Base-by-base conservation (phyloP, 2,113 vertebrate species). In the Nerophis lumbriciformis region DNA sequence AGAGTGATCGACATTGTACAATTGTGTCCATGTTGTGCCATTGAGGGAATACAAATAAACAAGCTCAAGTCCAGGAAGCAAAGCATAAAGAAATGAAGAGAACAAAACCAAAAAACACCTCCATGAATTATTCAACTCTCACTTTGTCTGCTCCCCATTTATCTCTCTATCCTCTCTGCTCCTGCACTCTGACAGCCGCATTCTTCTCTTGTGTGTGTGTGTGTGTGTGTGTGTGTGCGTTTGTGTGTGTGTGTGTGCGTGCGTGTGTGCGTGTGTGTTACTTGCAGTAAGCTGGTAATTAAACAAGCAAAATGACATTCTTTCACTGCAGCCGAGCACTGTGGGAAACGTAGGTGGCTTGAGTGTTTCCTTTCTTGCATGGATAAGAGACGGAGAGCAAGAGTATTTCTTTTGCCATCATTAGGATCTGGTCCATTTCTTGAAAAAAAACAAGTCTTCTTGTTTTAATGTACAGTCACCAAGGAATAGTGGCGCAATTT, bases 61-160 rank as follows among this genome's bases (percentile, higher is more conserved):
- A 28, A 28, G 28, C 28, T 3, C 28, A 28, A 45, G 61, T 38
- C 37, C 16, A 16, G 63, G 61, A 73, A 38, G 65, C 56, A 36
- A 28, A 62, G 48, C 15, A 48, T 9, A 48, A 35, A 55, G 45
- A 49, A 15, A 53, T 15, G 44, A 45, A 68, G 53, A 48, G 47
- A 9, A 38, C n/a, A 19, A 37, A 47, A 53, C 50, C 65, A 66
- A 69, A 61, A 60, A 63, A 78, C 77, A 57, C 14, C 36, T 14
- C 19, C 73, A 88, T 90, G 88, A 89, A 90, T 91, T 80, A 90
- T 89, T 88, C 87, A 88, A 44, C 63, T 72, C 52, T 61, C 8
- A 60, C 58, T 81, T 85, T 85, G 81, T 86, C 75, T 75, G 60
- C 62, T 61, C 76, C 81, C 66, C 74, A 73, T 85, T 85, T 81